A percentile compares a stretch with the other conserved stretches of the same genome.
Evolutionary conservation across 2,113 vertebrate species (phyloP).

Genomic region (Athene cunicularia): DNA sequence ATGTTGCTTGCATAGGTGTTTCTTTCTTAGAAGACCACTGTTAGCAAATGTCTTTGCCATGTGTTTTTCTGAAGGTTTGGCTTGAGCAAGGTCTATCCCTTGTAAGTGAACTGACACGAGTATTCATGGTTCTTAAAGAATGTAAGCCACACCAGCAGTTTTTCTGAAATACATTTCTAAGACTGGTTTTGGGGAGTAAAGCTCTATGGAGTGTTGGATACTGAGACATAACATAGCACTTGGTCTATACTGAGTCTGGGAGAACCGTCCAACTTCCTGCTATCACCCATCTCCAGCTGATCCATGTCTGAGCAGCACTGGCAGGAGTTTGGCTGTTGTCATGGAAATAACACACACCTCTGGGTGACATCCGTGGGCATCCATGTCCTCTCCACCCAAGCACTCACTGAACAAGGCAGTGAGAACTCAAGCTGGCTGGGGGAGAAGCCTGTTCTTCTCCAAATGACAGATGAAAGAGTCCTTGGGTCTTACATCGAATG

Average conservation of each 20-base stretch:
- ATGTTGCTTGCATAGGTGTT: not conserved
- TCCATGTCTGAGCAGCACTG: not conserved
- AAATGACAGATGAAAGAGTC: not conserved
- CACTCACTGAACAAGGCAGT: not conserved
- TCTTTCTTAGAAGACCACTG: not conserved
- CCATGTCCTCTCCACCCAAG: rapidly evolving
- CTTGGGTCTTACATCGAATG: not conserved
- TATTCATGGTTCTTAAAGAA: not conserved
- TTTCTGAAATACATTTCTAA: not conserved
- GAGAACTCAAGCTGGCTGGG: rapidly evolving
- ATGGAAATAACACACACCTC: not conserved
- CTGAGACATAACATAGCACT: not conserved
- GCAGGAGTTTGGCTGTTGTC: not conserved
- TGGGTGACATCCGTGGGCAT: not conserved
- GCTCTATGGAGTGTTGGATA: not conserved
- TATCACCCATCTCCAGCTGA: rapidly evolving
- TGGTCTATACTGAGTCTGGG: rapidly evolving
- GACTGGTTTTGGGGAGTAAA: not conserved
- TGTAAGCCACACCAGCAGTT: not conserved
- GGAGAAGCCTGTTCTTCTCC: not conserved
- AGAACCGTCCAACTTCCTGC: not conserved
- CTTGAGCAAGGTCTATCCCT: not conserved
- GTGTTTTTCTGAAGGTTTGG: not conserved
- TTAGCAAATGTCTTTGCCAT: not conserved
- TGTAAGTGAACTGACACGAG: not conserved